A percentile compares a stretch with the other conserved stretches of the same genome.
phyloP scores from a whole-genome alignment of 2,113 vertebrate species.

The Phaethornis superciliosus region DNA sequence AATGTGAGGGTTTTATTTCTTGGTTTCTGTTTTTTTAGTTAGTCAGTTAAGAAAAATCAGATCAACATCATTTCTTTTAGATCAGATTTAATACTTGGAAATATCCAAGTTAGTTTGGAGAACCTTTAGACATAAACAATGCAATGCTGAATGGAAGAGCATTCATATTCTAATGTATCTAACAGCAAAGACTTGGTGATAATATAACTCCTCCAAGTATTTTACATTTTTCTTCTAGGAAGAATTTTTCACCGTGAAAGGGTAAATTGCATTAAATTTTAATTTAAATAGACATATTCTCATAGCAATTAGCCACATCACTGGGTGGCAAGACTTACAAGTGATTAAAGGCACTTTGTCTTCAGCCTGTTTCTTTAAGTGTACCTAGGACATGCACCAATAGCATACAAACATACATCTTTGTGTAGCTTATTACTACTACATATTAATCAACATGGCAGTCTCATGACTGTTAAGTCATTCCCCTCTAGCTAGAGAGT shows the following conservation, averaged over 20 bases:
- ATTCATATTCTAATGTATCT: neutral
- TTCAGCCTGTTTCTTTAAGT: neutral
- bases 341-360: neutral
- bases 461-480: neutral
- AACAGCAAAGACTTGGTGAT: neutral
- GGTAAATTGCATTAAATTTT: neutral
- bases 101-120: neutral
- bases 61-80: neutral
- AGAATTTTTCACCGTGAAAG: neutral
- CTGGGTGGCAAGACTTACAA: neutral
- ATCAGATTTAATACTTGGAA: neutral
- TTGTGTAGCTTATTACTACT: neutral
- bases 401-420: neutral
- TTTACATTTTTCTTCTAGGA: neutral
- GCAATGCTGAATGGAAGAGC: neutral
- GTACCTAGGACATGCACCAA: neutral
- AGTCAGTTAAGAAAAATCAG: neutral
- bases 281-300: neutral
- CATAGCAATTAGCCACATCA: neutral
- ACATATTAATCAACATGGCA: neutral
- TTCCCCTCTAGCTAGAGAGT: neutral
- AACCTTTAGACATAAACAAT: neutral
- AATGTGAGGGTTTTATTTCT: fast-evolving
- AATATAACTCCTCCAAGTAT: neutral
- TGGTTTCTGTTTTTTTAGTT: neutral